Evolutionary conservation across 2,797 vertebrate genomes (phyloP).

Genomic region (Numenius phaeopus): DNA sequence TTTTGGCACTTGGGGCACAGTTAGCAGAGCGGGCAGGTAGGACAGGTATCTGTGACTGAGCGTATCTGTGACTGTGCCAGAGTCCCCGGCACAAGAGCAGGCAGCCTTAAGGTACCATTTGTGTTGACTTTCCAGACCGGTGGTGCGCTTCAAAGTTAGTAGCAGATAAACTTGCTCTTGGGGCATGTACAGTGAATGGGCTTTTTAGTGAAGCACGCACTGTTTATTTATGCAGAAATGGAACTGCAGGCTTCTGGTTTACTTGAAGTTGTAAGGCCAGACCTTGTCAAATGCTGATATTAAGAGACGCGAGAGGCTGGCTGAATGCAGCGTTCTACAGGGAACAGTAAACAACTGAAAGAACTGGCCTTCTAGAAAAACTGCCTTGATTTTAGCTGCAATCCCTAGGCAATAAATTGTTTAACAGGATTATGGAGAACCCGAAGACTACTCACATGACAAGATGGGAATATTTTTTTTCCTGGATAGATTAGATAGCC

Average conservation of each 20-base stretch:
- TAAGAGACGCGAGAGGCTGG: background rate
- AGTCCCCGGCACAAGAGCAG: background rate
- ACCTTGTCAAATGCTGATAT: background rate
- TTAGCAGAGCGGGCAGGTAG: background rate
- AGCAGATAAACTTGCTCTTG: background rate
- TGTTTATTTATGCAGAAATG: background rate
- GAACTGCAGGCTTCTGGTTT: background rate
- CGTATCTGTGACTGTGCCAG: no score
- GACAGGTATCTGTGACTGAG: background rate
- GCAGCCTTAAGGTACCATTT: background rate
- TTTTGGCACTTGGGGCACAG: background rate
- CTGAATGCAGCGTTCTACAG: background rate
- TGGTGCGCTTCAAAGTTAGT: background rate
- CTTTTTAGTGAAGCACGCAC: background rate
- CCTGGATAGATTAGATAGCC: background rate
- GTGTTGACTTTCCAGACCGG: background rate
- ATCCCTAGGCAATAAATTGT: background rate
- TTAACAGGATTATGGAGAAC: background rate
- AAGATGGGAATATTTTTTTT: background rate
- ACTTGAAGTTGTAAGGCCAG: background rate
- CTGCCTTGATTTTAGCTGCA: background rate
- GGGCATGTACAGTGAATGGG: background rate
- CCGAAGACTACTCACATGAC: background rate
- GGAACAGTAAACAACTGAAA: background rate
- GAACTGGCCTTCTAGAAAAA: background rate